Evolutionary conservation across 2,797 vertebrate species (phyloP).

Genomic region (Pyrrhura leucotis): DNA sequence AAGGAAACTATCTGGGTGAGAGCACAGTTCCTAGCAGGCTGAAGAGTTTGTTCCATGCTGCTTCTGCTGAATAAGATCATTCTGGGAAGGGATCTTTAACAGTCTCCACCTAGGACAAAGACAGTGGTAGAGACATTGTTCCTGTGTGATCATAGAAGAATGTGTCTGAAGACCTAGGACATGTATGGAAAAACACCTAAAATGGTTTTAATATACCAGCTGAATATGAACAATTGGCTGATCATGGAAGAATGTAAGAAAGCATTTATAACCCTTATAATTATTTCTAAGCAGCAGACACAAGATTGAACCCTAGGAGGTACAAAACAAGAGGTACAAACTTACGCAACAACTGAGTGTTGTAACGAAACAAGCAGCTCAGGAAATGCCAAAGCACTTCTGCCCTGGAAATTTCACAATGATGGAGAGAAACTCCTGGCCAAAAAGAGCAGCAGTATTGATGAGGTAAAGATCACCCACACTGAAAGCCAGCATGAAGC

Average conservation of each 20-base stretch:
- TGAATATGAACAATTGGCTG: neutral
- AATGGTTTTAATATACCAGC: neutral
- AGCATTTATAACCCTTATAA: neutral
- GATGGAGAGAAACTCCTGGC: conserved; percentile 4
- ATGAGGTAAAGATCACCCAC: conserved; percentile 10
- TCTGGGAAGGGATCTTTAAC: conserved; percentile 44
- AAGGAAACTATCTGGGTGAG: neutral
- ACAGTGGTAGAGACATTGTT: neutral
- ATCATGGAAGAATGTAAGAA: neutral
- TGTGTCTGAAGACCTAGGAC: neutral
- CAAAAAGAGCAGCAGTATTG: neutral
- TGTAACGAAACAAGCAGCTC: neutral
- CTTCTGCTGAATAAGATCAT: neutral
- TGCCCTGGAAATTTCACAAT: conserved; percentile 28
- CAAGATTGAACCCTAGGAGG: neutral
- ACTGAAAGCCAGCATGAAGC: conserved; percentile 5
- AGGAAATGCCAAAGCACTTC: neutral
- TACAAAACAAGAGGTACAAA: conserved; percentile 17
- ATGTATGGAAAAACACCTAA: neutral
- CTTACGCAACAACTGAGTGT: neutral
- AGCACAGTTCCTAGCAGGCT: conserved; percentile 11
- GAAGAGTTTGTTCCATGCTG: conserved; percentile 28
- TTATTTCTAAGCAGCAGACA: conserved; percentile 9
- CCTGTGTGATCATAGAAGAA: neutral
- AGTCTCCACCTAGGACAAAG: neutral